Evolutionary conservation across 2,888 invertebrate species (phyloP), one percentile per base, ranked within the genome.

Genomic region (Biston betularia): DNA sequence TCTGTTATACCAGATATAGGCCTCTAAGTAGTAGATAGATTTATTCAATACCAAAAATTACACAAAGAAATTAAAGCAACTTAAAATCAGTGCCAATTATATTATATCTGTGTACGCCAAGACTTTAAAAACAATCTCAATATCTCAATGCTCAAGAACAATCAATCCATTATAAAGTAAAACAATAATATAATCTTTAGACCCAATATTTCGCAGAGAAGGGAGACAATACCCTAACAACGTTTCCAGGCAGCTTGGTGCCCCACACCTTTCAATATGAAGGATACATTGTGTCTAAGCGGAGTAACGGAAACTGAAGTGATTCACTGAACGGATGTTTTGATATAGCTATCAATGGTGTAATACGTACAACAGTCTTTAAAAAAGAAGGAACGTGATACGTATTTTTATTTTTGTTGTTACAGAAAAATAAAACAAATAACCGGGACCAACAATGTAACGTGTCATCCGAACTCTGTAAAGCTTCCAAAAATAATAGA

Each of bases 241-340:
- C 60, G 65, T 60, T 50, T 56, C 52, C 46, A 65, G 56, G 49
- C 10, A 45, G 24, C 49, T 50, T 49, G 55, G 55, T 55, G 24
- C n/a, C 59, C 34, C 33, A 15, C 14, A 65, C 40, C 42, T 42
- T 24, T 11, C 44, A n/a, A 24, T 44, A 24, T 49, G 50, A 52
- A 42, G 57, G 53, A 57, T 54, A 57, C 53, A 58, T 53, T 66
- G 53, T 58, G 45, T 40, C 35, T 45, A 15, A 53, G 44, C 44
- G n/a, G 38, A 12, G 35, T n/a, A 54, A 42, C 42, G 65, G 49
- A 65, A 55, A 49, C 59, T 45, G 34, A 59, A 54, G 8, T 59
- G 49, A 60, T 60, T 60, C 59, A 42, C 55, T 34, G n/a, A 65
- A 55, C 65, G 55, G 59, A 65, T 60, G 59, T 65, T 65, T 63